phyloP scores from a whole-genome alignment of 2,113 vertebrate genomes.

The Clarias macrocephalus region DNA sequence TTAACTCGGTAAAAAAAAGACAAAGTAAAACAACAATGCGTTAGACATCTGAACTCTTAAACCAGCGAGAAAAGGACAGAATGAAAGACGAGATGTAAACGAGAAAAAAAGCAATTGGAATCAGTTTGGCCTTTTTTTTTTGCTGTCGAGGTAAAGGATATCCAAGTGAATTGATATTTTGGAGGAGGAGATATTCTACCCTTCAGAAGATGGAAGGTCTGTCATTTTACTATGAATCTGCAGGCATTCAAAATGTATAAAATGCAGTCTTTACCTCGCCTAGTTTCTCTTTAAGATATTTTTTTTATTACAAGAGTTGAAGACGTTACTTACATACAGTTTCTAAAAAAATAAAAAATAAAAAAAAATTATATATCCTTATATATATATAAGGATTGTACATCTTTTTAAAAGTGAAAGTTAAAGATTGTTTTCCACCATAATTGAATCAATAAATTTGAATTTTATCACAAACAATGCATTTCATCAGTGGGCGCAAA shows the following conservation, averaged over 20 bases:
- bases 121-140: neutral
- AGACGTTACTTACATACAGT: neutral
- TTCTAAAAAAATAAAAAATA: neutral
- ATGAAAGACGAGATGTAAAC: neutral
- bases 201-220: neutral
- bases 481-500: too few species aligned
- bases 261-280: neutral
- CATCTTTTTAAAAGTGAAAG: neutral
- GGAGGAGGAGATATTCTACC: neutral
- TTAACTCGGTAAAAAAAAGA: neutral
- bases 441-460: too few species aligned
- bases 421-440: neutral
- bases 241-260: neutral
- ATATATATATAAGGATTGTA: too few species aligned
- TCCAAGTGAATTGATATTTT: neutral
- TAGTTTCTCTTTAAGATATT: neutral
- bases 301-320: neutral
- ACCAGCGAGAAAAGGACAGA: neutral
- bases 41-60: neutral
- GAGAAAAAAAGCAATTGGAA: neutral
- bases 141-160: neutral
- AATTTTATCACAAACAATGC: neutral
- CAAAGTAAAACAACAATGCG: neutral
- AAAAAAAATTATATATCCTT: neutral
- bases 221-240: neutral